phyloP scores from a whole-genome alignment of 2,888 invertebrate genomes.

The Elegia similella region DNA sequence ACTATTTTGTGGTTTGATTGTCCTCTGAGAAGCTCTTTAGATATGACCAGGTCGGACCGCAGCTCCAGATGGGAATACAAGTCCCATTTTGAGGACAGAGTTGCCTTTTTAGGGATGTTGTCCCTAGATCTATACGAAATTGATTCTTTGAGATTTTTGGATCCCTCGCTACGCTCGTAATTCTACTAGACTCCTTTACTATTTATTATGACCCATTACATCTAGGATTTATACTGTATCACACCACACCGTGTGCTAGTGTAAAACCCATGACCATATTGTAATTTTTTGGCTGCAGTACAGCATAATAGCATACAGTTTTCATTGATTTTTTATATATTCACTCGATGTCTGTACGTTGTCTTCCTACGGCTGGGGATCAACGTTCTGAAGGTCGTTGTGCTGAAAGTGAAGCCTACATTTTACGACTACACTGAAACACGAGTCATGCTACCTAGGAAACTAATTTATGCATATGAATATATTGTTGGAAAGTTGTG shows the following conservation, averaged over 20 bases:
- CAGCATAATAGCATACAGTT: slow-evolving; percentile 17
- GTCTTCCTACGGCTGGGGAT: slow-evolving; percentile 24
- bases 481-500: neutral
- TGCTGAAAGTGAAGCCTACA: slow-evolving; percentile 18
- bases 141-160: too few relatives aligned
- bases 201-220: too few relatives aligned
- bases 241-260: too few relatives aligned
- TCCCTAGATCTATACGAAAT: too few relatives aligned
- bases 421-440: neutral
- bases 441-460: neutral
- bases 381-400: slow-evolving; percentile 33
- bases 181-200: too few relatives aligned
- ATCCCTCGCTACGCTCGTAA: too few relatives aligned
- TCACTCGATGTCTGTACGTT: slow-evolving; percentile 26
- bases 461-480: slow-evolving; percentile 1
- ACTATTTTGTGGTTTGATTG: too few relatives aligned
- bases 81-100: neutral
- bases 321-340: slow-evolving; percentile 32
- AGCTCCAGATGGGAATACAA: slow-evolving; percentile 19
- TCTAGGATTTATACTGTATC: too few relatives aligned
- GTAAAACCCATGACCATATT: too few relatives aligned
- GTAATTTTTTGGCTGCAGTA: too few relatives aligned
- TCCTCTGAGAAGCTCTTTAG: slow-evolving; percentile 21
- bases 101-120: too few relatives aligned
- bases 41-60: slow-evolving; percentile 43